Base-by-base conservation (phyloP, 2,113 vertebrate species). In the Anas platyrhynchos region DNA sequence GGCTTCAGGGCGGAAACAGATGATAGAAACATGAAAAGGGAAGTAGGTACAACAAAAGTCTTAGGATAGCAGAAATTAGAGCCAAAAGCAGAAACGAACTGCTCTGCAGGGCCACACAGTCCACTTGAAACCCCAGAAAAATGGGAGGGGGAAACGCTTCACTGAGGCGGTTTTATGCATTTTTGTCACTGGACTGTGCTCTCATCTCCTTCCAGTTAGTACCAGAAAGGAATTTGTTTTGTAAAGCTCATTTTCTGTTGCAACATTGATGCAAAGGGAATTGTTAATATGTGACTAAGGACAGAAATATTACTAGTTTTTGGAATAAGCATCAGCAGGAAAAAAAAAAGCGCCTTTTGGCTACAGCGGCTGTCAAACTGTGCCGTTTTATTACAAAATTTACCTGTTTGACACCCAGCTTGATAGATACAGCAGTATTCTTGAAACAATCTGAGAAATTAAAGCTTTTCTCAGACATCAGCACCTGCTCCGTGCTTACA, bases 1-100 rank as follows among this genome's bases (percentile, higher is more conserved):
- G 46, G 56, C 62, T 48, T 11, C 2, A 6, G 74, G 71, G 58
- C 26, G 69, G 96, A 97, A 96, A 88, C 86, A 93, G 94, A 88
- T 91, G 92, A 92, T 38, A 27, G 48, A 58, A 38, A 61, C 26
- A 31, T 13, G 7, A 80, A 93, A 79, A 44, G 77, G 81, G 96
- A 96, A 97, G 86, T 25, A 84, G 71, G 55, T 5, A 59, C 44
- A 44, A 23, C 73, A 38, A 84, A 96, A 80, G 20, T 44, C 83
- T 59, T 79, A 68, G 58, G 36, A 4, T 8, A 77, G 96, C 77
- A 91, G 44, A 94, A 96, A 62, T 27, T 41, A 2, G 41, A 79
- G 68, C 71, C 44, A 58, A 62, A 93, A 96, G 74, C 62, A 93
- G 93, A 93, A 96, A 7, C 41, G 6, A 92, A 44, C 54, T 43